A percentile compares a stretch with the other conserved stretches of the same genome.
phyloP scores from a whole-genome alignment of 37 sponge, comb jelly and placozoan species.

The Corticium candelabrum region DNA sequence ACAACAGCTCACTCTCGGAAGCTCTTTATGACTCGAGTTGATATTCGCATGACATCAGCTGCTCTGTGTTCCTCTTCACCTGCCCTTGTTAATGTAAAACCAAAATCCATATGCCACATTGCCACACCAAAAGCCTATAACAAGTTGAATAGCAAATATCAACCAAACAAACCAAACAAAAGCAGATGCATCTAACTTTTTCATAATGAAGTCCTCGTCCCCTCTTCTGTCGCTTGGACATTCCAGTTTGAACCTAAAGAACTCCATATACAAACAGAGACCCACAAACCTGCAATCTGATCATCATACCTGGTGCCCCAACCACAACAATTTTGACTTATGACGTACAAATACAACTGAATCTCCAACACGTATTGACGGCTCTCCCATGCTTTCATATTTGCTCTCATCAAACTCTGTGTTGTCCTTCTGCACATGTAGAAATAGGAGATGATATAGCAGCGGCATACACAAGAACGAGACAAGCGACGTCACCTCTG shows the following conservation, averaged over 20 bases:
- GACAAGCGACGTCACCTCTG: too few species aligned
- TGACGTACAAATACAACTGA: not conserved
- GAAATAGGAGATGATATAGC: too few species aligned
- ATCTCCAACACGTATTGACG: not conserved
- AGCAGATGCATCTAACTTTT: too few species aligned
- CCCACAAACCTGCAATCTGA: not conserved
- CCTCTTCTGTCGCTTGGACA: not conserved
- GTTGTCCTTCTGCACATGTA: not conserved
- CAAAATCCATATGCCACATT: not conserved
- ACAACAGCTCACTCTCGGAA: constrained; percentile 8
- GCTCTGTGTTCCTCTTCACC: not conserved
- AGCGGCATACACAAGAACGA: too few species aligned
- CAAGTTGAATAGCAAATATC: not conserved
- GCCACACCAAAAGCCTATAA: not conserved
- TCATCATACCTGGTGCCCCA: constrained; percentile 1
- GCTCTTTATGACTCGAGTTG: not conserved
- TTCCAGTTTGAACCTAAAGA: not conserved
- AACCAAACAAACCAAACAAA: not conserved
- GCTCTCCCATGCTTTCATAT: not conserved
- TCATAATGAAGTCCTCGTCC: not conserved
- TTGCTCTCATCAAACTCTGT: not conserved
- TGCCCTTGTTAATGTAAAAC: not conserved
- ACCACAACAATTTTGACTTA: not conserved
- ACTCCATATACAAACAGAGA: too few species aligned
- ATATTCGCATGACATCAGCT: not conserved